phyloP scores from a whole-genome alignment of 1,140 invertebrate species.

The Magallana ariakensis region DNA sequence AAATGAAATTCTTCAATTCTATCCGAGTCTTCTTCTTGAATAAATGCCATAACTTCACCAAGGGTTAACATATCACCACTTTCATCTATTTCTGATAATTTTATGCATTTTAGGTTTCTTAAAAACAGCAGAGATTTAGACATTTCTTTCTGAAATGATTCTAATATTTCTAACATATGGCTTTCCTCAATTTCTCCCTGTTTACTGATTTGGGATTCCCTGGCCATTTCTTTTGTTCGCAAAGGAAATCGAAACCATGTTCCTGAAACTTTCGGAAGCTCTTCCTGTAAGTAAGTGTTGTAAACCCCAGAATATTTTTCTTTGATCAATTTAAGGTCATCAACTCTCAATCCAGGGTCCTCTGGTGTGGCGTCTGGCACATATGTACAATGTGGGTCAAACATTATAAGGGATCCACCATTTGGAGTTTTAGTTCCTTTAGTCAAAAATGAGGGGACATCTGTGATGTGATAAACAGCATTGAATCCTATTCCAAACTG shows the following conservation, averaged over 20 bases:
- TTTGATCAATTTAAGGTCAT: constrained; percentile 56
- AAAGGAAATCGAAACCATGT: constrained; percentile 73
- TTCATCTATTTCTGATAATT: constrained; percentile 59
- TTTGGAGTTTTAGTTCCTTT: constrained; percentile 57
- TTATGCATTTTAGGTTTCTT: constrained; percentile 66
- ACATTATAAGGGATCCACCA: constrained; percentile 69
- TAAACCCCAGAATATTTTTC: constrained; percentile 64
- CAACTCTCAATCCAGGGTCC: constrained; percentile 65
- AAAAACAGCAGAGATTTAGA: constrained; percentile 70
- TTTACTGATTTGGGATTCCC: constrained; percentile 58
- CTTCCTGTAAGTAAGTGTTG: constrained; percentile 57
- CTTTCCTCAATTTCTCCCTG: constrained; percentile 46
- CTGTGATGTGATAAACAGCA: constrained; percentile 77
- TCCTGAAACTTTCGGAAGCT: constrained; percentile 47
- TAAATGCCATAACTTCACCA: constrained; percentile 26
- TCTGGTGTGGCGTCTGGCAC: constrained; percentile 57
- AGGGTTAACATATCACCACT: not conserved
- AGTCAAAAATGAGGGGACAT: constrained; percentile 75
- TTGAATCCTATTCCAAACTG: constrained; percentile 78
- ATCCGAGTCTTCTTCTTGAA: not conserved
- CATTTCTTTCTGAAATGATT: constrained; percentile 66
- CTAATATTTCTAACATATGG: constrained; percentile 59
- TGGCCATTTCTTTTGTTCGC: constrained; percentile 64
- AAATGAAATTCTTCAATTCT: constrained; percentile 47
- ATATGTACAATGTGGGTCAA: constrained; percentile 76